A percentile compares a stretch with the other conserved stretches of the same genome.
Evolutionary conservation across 2,113 vertebrate species (phyloP).

Genomic region (Sceloporus tristichus): DNA sequence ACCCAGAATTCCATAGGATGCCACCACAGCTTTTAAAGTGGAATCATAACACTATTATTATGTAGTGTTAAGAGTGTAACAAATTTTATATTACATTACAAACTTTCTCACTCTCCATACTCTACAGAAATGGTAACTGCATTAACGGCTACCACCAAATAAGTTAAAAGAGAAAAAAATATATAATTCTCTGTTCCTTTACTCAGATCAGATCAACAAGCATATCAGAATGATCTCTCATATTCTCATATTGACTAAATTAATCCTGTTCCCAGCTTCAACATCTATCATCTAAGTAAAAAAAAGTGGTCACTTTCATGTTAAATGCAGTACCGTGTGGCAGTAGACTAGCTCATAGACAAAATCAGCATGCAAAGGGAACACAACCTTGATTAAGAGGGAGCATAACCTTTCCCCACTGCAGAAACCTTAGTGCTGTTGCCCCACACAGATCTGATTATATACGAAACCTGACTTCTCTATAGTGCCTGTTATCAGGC

Average conservation of each 20-base stretch:
- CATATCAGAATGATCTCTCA: not conserved
- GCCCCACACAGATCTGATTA: not conserved
- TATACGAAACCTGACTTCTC: not conserved
- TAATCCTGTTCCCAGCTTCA: not conserved
- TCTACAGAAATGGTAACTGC: too few relatives aligned
- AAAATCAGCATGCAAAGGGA: not conserved
- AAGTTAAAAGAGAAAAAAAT: too few relatives aligned
- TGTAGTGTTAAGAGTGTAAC: too few relatives aligned
- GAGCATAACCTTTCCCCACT: not conserved
- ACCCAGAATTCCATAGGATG: too few relatives aligned
- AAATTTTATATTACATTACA: too few relatives aligned
- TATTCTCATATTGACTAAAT: not conserved
- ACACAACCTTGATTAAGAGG: not conserved
- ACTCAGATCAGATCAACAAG: not conserved
- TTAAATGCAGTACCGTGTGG: not conserved
- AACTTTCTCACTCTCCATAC: too few relatives aligned
- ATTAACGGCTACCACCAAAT: too few relatives aligned
- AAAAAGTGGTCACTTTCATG: not conserved
- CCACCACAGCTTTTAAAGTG: too few relatives aligned
- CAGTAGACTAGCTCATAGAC: not conserved
- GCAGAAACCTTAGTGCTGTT: not conserved
- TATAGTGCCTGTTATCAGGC: not conserved
- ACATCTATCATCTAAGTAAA: not conserved
- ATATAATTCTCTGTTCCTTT: not conserved
- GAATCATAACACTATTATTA: too few relatives aligned